Evolutionary conservation across 1,140 invertebrate species (phyloP).

Genomic region (Drosophila elegans): DNA sequence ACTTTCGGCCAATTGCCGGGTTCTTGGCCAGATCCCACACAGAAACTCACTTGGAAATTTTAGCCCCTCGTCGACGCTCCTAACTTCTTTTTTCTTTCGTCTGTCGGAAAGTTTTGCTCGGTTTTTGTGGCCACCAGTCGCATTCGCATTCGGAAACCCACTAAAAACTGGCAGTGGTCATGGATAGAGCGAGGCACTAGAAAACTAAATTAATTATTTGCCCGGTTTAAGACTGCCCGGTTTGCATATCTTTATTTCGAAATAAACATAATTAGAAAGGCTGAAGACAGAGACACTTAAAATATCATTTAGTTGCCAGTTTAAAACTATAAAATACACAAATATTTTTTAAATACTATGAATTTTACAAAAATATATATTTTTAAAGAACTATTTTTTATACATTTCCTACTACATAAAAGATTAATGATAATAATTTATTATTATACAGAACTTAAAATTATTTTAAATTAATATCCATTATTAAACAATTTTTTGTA

Average conservation of each 20-base stretch:
- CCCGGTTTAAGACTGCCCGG: constrained; percentile 1
- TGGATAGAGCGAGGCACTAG: constrained; percentile 12
- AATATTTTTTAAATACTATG: too few species aligned
- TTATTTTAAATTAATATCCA: too few species aligned
- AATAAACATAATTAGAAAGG: not conserved
- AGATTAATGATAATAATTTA: too few species aligned
- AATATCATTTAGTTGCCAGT: too few species aligned
- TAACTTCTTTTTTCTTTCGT: constrained; percentile 30
- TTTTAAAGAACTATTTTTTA: too few species aligned
- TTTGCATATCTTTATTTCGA: constrained; percentile 7
- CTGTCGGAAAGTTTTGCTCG: constrained; percentile 44
- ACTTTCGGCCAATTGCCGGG: constrained; percentile 18
- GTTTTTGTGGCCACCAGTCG: constrained; percentile 53
- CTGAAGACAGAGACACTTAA: not conserved
- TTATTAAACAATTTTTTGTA: too few species aligned
- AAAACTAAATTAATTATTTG: constrained; percentile 58
- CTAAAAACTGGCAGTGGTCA: constrained; percentile 52
- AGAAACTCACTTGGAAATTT: constrained; percentile 6
- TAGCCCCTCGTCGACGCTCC: constrained; percentile 22
- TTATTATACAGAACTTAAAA: too few species aligned
- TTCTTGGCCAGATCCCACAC: constrained; percentile 37
- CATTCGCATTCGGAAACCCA: constrained; percentile 68
- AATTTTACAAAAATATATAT: too few species aligned
- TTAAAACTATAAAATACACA: too few species aligned
- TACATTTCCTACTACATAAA: too few species aligned